Evolutionary conservation across 2,113 vertebrate genomes (phyloP), one percentile per base, ranked within the genome.

Genomic region (Lamprologus lemairii): DNA sequence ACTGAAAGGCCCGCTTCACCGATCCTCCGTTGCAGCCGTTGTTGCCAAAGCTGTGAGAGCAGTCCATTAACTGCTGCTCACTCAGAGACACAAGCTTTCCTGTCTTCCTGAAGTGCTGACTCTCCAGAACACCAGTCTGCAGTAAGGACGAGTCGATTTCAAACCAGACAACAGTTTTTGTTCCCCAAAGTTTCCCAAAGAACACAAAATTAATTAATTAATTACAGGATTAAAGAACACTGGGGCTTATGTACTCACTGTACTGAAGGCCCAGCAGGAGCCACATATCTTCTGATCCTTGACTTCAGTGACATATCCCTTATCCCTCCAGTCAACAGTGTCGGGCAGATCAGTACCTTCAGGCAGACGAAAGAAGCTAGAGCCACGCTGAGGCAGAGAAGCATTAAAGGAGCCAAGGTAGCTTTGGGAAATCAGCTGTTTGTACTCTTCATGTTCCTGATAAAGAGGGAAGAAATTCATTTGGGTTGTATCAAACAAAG

Each of bases 361-460:
- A 21, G 51, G n/a, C 9, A 54, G 37, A 1, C 57, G 51, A 54
- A 96, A 60, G 89, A 95, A 96, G 23, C 89, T 7, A 53, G 93
- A 93, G 33, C 95, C 94, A 0, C 6, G 21, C 12, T 89, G 90
- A 49, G 91, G 92, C 86, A 79, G 55, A n/a, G 95, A 96, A 6
- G 75, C 16, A 9, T 96, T 97, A 68, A 96, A 95, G 40, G 79
- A 37, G 16, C 90, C 40, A 73, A 97, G 90, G 73, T 95, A 96
- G 35, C 95, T 93, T 7, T 12, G 40, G 17, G 93, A 92, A 26
- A 93, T 88, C 75, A 94, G 7, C 1, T 9, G 83, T 84, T 88
- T 95, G 95, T 96, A 97, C 87, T 97, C 96, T 42, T 96, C 83
- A 33, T 97, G 96, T 83, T 93, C 91, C 97, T 97, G 86, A 31